A percentile compares a stretch with the other conserved stretches of the same genome.
Conservation (phyloP, 2,797 vertebrate genomes). For the Kryptolebias ocellatus region DNA sequence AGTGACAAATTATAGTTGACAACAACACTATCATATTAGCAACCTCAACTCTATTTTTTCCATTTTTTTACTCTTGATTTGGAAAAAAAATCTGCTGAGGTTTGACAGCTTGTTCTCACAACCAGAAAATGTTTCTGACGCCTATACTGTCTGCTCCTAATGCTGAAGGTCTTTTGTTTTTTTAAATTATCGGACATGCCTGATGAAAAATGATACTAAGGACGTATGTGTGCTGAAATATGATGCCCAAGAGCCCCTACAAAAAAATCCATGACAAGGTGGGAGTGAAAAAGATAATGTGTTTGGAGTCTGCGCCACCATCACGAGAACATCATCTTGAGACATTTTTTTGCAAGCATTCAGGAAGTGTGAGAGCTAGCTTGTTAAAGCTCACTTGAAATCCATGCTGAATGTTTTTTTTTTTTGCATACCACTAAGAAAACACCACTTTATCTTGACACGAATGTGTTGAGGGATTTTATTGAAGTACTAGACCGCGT, state of each 20-base stretch:
- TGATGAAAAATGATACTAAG: neutral
- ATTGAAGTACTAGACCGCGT: neutral
- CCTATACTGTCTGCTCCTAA: neutral
- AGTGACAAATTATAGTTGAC: neutral
- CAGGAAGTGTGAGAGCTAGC: neutral
- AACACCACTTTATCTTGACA: too few relatives aligned
- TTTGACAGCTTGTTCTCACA: neutral
- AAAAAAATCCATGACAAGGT: neutral
- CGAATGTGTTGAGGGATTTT: neutral
- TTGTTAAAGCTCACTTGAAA: neutral
- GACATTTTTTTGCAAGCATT: neutral
- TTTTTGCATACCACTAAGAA: neutral
- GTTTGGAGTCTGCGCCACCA: neutral
- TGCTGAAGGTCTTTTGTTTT: neutral
- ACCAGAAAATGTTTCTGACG: neutral
- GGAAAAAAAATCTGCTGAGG: neutral
- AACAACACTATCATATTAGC: neutral
- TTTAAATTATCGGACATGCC: neutral
- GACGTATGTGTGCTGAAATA: too few relatives aligned
- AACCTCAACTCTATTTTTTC: neutral
- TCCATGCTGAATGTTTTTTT: neutral
- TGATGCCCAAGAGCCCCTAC: too few relatives aligned
- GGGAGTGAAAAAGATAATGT: neutral
- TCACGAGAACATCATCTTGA: neutral
- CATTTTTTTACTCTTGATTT: neutral